Percentiles rank a stretch among this genome's conserved stretches.
Conservation (phyloP, 35 echinoderm and acorn worm genomes). For the Holothuria glaberrima region DNA sequence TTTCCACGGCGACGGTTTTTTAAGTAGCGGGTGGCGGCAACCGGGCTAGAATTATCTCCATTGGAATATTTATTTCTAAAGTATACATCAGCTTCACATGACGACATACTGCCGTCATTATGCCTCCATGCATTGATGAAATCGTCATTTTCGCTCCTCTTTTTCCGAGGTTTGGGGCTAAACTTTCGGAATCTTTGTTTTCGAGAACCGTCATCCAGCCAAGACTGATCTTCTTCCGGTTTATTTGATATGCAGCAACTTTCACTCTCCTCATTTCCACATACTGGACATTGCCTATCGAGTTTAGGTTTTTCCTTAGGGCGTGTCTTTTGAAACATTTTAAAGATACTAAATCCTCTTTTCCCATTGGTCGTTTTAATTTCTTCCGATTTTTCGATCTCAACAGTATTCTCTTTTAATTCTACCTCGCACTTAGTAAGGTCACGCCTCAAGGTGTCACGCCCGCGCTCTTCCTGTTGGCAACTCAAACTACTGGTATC, state of each 20-base stretch:
- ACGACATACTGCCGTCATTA: conserved; percentile 41
- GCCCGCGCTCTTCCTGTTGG: conserved; percentile 38
- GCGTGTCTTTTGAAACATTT: conserved; percentile 50
- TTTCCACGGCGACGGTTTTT: conserved; percentile 7
- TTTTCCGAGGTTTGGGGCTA: background rate
- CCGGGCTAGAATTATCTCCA: background rate
- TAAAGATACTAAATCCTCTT: conserved; percentile 28
- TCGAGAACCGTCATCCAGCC: background rate
- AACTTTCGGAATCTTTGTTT: conserved; percentile 26
- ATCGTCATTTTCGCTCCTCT: conserved; percentile 39
- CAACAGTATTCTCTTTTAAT: background rate
- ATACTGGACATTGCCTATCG: conserved; percentile 35
- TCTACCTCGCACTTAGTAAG: conserved; percentile 5
- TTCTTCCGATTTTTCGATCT: background rate
- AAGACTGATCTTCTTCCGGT: background rate
- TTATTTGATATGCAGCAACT: conserved; percentile 46
- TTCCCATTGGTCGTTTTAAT: conserved; percentile 6
- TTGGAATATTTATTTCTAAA: background rate
- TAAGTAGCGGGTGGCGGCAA: background rate
- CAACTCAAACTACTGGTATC: conserved; percentile 41
- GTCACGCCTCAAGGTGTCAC: background rate
- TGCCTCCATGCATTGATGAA: conserved; percentile 45
- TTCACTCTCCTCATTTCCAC: conserved; percentile 52
- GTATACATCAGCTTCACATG: background rate
- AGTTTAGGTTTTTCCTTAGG: conserved; percentile 14